Evolutionary conservation across 1,140 invertebrate species (phyloP).

Genomic region (Laupala kohalensis): DNA sequence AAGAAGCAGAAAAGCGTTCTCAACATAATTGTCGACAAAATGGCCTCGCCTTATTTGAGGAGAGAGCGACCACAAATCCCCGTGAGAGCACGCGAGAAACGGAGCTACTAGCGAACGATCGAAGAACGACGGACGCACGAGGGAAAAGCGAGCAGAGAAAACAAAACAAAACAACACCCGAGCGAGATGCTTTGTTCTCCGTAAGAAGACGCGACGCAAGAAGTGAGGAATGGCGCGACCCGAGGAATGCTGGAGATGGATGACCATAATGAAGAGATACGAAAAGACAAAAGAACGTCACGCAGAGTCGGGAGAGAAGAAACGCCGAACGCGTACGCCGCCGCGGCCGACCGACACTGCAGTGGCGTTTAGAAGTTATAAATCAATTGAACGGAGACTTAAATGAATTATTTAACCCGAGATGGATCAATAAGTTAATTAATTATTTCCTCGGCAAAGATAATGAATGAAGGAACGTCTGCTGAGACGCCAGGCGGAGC

Average conservation of each 20-base stretch:
- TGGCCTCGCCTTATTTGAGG: neutral
- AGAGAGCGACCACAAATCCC: neutral
- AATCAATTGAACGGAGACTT: neutral
- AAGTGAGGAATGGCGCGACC: neutral
- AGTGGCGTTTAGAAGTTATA: neutral
- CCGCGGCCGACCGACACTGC: too few relatives aligned
- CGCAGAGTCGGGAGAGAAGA: neutral
- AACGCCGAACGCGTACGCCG: neutral
- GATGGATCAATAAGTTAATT: neutral
- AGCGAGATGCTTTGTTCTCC: neutral
- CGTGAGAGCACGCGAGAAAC: neutral
- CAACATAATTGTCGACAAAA: neutral
- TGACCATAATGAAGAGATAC: neutral
- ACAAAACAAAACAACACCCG: neutral
- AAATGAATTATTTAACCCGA: neutral
- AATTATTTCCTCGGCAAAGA: neutral
- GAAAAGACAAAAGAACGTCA: neutral
- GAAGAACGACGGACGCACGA: too few relatives aligned
- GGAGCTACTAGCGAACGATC: too few relatives aligned
- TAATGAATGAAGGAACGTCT: neutral
- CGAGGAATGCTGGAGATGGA: neutral
- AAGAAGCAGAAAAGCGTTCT: neutral
- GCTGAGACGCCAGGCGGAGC: neutral
- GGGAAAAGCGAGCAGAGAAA: neutral
- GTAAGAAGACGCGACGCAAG: neutral